Conservation (phyloP, 2,888 invertebrate genomes). For the Rotaria sp. region DNA sequence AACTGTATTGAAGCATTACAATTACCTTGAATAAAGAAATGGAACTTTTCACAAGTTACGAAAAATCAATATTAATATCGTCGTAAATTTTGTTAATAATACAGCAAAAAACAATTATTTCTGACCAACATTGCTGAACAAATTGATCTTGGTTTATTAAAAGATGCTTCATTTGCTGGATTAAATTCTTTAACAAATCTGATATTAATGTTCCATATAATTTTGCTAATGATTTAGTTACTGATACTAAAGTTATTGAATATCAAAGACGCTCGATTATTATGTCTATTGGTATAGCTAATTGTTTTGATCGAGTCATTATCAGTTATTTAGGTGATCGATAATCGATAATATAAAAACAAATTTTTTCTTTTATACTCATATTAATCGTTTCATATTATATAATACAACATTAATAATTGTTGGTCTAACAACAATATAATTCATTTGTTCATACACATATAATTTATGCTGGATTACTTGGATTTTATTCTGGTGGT, state of each 20-base stretch:
- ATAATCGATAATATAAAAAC: background rate
- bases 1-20: too few relatives aligned
- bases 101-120: background rate
- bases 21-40: too few relatives aligned
- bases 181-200: slow-evolving; percentile 84
- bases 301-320: background rate
- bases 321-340: background rate
- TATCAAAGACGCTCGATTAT: background rate
- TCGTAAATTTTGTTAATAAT: too few relatives aligned
- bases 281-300: background rate
- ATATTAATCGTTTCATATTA: slow-evolving; percentile 75
- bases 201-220: slow-evolving; percentile 82
- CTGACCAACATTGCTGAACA: background rate
- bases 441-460: slow-evolving; percentile 65
- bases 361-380: background rate
- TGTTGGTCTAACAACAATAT: slow-evolving; percentile 76
- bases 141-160: slow-evolving; percentile 76
- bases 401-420: slow-evolving; percentile 79
- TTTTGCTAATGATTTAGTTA: slow-evolving; percentile 68
- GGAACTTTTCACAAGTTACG: too few relatives aligned
- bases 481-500: slow-evolving; percentile 25
- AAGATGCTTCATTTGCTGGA: slow-evolving; percentile 77
- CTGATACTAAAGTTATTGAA: background rate
- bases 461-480: background rate
- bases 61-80: too few relatives aligned